Evolutionary conservation across 2,888 invertebrate species (phyloP).

Genomic region (Netelia fuscicornis): DNA sequence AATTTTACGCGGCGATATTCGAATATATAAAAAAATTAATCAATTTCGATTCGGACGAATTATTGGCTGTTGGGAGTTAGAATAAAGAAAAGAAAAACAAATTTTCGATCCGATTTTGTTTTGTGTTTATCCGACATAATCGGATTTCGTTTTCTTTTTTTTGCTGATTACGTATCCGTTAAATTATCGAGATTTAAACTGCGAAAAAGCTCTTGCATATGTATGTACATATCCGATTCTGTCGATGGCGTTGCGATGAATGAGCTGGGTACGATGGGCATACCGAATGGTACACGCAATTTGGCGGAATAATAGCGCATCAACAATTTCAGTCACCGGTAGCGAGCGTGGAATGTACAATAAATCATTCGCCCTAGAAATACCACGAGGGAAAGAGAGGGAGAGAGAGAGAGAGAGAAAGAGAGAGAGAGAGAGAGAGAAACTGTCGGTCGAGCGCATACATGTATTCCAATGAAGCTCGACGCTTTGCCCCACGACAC

Average conservation of each 20-base stretch:
- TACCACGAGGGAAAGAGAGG: neutral
- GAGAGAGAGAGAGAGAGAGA: constrained; percentile 7
- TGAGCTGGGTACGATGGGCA: constrained; percentile 43
- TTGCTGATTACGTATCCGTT: neutral
- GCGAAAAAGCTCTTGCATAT: neutral
- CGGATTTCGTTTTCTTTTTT: neutral
- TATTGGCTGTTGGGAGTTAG: no score
- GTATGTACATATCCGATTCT: constrained; percentile 25
- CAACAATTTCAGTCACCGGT: constrained; percentile 60
- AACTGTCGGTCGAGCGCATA: constrained; percentile 50
- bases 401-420: constrained; percentile 3
- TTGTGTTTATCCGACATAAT: neutral
- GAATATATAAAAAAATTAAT: no score
- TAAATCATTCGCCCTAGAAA: constrained; percentile 57
- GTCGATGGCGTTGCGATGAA: constrained; percentile 59
- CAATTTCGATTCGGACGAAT: no score
- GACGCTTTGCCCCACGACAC: constrained; percentile 40
- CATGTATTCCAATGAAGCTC: constrained; percentile 62
- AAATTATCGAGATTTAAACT: neutral
- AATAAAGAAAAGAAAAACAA: neutral
- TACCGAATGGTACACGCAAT: constrained; percentile 45
- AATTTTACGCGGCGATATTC: no score
- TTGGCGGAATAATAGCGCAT: constrained; percentile 64
- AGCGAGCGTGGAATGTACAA: constrained; percentile 46
- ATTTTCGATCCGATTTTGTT: neutral